Evolutionary conservation across 2,113 vertebrate species (phyloP).

Genomic region (Dasypus novemcinctus): DNA sequence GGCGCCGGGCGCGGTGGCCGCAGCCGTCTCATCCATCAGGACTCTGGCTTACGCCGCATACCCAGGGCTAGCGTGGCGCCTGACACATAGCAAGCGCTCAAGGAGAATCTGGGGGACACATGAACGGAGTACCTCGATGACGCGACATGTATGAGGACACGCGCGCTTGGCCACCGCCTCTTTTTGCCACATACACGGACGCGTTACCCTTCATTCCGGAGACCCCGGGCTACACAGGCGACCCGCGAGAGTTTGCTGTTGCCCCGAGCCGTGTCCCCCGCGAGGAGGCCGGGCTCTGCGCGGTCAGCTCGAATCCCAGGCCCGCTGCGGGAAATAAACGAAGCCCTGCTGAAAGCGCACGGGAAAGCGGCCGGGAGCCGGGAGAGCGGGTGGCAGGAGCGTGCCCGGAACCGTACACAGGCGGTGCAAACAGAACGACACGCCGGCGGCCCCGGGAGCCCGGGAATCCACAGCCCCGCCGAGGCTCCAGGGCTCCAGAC

Average conservation of each 20-base stretch:
- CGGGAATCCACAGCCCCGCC: constrained; percentile 81
- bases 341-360: constrained; percentile 79
- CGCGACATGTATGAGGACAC: not conserved
- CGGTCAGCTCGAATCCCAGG: constrained; percentile 77
- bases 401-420: constrained; percentile 81
- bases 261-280: constrained; percentile 74
- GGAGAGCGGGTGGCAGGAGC: constrained; percentile 76
- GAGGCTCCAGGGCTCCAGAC: constrained; percentile 76
- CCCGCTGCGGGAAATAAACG: constrained; percentile 82
- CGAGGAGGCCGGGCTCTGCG: constrained; percentile 83
- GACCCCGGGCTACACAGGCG: constrained; percentile 62
- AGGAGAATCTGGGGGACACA: not conserved
- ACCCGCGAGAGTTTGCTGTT: constrained; percentile 65
- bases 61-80: not conserved
- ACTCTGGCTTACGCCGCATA: not conserved
- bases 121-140: not conserved
- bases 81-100: not conserved
- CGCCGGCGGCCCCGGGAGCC: constrained; percentile 72
- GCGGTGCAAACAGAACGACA: constrained; percentile 80
- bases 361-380: constrained; percentile 47
- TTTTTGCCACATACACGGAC: not conserved
- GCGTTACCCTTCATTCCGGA: constrained; percentile 23
- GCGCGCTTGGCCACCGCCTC: not conserved
- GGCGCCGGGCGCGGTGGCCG: not conserved
- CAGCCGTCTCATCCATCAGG: not conserved